A percentile compares a stretch with the other conserved stretches of the same genome.
These are phyloP conservation scores for Papilio xuthus DNA, from an alignment of 1,140 invertebrate species.

Conservation along the genomic window DNA sequence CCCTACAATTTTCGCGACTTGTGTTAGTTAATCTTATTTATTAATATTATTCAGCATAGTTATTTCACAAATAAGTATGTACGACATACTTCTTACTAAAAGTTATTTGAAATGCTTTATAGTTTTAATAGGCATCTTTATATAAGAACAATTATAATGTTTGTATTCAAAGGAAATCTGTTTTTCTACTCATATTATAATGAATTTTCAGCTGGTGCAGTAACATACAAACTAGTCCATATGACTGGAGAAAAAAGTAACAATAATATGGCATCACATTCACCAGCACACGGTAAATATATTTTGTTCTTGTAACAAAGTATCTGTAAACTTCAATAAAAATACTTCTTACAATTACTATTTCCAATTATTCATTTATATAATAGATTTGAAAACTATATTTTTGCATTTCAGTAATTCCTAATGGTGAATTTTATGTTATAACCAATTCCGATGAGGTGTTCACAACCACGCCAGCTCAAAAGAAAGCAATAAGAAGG, in stretches of 20 bases:
- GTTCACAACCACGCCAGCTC: conserved; percentile 55
- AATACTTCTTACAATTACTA: not conserved
- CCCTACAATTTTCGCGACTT: conserved; percentile 69
- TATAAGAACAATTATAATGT: no score
- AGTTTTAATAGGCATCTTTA: no score
- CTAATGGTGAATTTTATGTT: conserved; percentile 67
- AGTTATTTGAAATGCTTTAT: not conserved
- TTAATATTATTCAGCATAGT: not conserved
- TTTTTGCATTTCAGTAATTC: conserved; percentile 48
- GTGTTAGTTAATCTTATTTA: conserved; percentile 55
- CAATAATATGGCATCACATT: conserved; percentile 57
- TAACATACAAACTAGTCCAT: conserved; percentile 69
- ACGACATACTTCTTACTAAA: not conserved
- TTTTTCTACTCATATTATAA: not conserved
- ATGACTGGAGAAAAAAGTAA: conserved; percentile 59
- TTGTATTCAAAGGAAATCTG: not conserved
- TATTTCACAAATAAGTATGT: not conserved
- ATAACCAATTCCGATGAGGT: conserved; percentile 71
- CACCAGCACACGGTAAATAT: conserved; percentile 61
- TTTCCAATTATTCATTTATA: not conserved
- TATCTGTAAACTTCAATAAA: conserved; percentile 7
- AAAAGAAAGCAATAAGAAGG: conserved; percentile 64
- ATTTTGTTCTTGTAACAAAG: conserved; percentile 24
- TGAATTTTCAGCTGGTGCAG: conserved; percentile 57
- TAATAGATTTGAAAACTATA: not conserved